Base-by-base conservation (phyloP, 2,797 vertebrate species). In the Periophthalmus magnuspinnatus region DNA sequence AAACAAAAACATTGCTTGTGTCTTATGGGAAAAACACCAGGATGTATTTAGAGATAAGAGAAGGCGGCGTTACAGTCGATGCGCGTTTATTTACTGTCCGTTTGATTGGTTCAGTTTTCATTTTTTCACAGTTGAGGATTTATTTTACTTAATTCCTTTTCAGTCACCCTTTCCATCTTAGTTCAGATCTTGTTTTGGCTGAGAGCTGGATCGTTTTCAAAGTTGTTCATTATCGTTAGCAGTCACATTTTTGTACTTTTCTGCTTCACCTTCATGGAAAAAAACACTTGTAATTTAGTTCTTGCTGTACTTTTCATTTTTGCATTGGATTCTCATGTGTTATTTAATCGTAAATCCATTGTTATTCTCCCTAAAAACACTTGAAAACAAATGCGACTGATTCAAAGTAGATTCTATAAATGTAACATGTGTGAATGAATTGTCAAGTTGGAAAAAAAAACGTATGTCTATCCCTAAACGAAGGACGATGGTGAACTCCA, bases 401-500 rank as follows among this genome's bases (percentile, higher is more conserved):
- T 28, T 33, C 2, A 32, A 33, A 32, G 28, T 17, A 19, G 19
- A 2, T 58, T 32, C 16, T 17, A 5, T 4, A 45, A 3, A 16
- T 16, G 5, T 58, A 2, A 17, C 33, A 33, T 13, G 8, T 14
- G 14, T 33, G 28, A 33, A 58, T 58, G 16, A 33, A 33, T 17
- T 13, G 16, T 58, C 9, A 45, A 9, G 3, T 60, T 14, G 3
- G 3, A 60, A 19, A 3, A 60, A 19, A 3, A 38, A 21, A 38
- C 59, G 2, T 33, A 58, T 61, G 59, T 14, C 11, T 38, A 34
- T 22, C 2, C 4, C 41, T 14, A 61, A 61, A 61, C 61, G 33
- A 34, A 61, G 10, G n/a, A 13, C n/a, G 9, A 65, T 67, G 70
- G 22, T 61, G 0, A 82, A 85, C 63, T 69, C 62, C 0, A 75